These are phyloP conservation scores for Limenitis camilla DNA, from an alignment of 2,888 invertebrate genomes.

Conservation along the genomic window DNA sequence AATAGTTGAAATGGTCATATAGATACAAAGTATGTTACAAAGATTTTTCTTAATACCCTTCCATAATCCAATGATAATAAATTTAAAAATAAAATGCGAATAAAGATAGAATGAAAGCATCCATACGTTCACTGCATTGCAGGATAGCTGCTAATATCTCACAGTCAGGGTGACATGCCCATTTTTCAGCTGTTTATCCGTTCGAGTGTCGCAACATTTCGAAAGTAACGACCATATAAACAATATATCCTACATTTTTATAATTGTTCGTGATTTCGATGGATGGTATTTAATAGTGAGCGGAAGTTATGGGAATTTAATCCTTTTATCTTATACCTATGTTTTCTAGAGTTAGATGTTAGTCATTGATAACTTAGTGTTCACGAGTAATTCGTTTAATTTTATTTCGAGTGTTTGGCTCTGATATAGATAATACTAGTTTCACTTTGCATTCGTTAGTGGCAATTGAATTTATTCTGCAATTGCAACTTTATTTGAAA, in stretches of 20 bases:
- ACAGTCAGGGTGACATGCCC: slow-evolving; percentile 17
- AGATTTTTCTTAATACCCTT: slow-evolving; percentile 6
- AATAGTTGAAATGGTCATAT: too few relatives aligned
- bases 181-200: slow-evolving; percentile 23
- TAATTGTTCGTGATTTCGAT: slow-evolving; percentile 1
- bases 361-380: too few relatives aligned
- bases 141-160: slow-evolving; percentile 23
- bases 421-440: too few relatives aligned
- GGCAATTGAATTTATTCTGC: too few relatives aligned
- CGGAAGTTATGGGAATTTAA: neutral
- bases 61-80: slow-evolving; percentile 17
- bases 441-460: too few relatives aligned
- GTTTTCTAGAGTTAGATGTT: too few relatives aligned
- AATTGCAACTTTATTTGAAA: too few relatives aligned
- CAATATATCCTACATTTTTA: neutral
- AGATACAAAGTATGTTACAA: slow-evolving; percentile 2
- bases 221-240: slow-evolving; percentile 10
- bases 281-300: neutral
- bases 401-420: too few relatives aligned
- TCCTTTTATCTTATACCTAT: neutral
- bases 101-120: slow-evolving; percentile 20
- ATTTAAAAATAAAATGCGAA: slow-evolving; percentile 18
- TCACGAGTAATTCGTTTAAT: too few relatives aligned
- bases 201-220: slow-evolving; percentile 15
- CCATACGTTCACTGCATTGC: slow-evolving; percentile 16